These are phyloP conservation scores for Holothuria scabra DNA, from an alignment of 53 echinoderm and acorn worm genomes.

Conservation along the genomic window DNA sequence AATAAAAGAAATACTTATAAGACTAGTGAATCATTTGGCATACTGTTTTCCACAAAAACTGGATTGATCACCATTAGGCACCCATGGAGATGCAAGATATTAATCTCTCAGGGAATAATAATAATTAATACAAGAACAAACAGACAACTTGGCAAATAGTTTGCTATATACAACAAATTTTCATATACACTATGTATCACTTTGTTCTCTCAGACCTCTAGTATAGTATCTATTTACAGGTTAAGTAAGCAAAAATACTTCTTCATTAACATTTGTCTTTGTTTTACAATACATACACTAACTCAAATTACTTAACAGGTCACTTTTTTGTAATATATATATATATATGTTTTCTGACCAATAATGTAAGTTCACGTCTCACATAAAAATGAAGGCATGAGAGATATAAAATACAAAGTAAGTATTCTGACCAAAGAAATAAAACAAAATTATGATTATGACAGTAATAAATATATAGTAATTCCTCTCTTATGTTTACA, in stretches of 20 bases:
- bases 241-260: too few relatives aligned
- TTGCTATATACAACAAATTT: constrained; percentile 9
- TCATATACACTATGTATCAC: constrained; percentile 23
- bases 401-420: neutral
- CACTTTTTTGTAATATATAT: too few relatives aligned
- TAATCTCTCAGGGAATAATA: too few relatives aligned
- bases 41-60: constrained; percentile 22
- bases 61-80: constrained; percentile 12
- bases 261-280: too few relatives aligned
- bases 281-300: too few relatives aligned
- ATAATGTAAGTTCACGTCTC: too few relatives aligned
- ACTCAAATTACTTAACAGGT: too few relatives aligned
- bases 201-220: too few relatives aligned
- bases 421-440: neutral
- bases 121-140: neutral
- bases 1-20: constrained; percentile 13
- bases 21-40: constrained; percentile 23
- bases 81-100: too few relatives aligned
- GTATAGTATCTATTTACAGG: too few relatives aligned
- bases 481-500: constrained; percentile 35
- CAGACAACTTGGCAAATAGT: constrained; percentile 33
- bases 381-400: too few relatives aligned
- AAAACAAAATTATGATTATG: constrained; percentile 17
- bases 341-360: too few relatives aligned
- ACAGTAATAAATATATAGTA: constrained; percentile 35